Evolutionary conservation across 2,888 invertebrate species (phyloP).

Genomic region (Drosophila paramelanica): DNA sequence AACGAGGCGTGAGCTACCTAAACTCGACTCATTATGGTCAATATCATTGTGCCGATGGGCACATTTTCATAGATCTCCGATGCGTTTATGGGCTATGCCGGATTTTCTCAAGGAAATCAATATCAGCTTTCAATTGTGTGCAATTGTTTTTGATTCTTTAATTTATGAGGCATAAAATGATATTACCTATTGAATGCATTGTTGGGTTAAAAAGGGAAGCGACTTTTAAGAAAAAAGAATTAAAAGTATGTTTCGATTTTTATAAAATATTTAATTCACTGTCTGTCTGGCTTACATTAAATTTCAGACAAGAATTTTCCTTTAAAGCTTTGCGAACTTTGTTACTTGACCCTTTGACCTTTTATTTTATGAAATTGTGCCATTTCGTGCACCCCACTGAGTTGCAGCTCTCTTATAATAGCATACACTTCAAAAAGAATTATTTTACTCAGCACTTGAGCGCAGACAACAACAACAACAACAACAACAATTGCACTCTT

Average conservation of each 20-base stretch:
- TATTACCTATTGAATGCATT: slow-evolving; percentile 2
- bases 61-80: slow-evolving; percentile 21
- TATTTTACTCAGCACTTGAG: slow-evolving; percentile 48
- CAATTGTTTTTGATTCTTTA: slow-evolving; percentile 46
- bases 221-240: not conserved
- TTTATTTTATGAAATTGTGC: slow-evolving; percentile 23
- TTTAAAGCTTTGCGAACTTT: not conserved
- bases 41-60: slow-evolving; percentile 33
- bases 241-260: not conserved
- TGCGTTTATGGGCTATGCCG: not conserved
- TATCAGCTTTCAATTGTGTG: slow-evolving; percentile 43
- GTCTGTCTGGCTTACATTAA: not conserved
- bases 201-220: not conserved
- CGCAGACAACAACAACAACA: slow-evolving; percentile 22
- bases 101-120: slow-evolving; percentile 48
- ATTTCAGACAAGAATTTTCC: not conserved
- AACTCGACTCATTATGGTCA: slow-evolving; percentile 62
- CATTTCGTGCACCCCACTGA: slow-evolving; percentile 19
- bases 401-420: slow-evolving; percentile 16
- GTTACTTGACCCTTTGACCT: slow-evolving; percentile 44
- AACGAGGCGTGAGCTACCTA: slow-evolving; percentile 66
- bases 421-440: slow-evolving; percentile 60
- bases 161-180: slow-evolving; percentile 52
- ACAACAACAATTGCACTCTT: slow-evolving; percentile 25
- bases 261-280: too few species aligned